Conservation (phyloP, 2,113 vertebrate species). For the Ammodytes marinus region DNA sequence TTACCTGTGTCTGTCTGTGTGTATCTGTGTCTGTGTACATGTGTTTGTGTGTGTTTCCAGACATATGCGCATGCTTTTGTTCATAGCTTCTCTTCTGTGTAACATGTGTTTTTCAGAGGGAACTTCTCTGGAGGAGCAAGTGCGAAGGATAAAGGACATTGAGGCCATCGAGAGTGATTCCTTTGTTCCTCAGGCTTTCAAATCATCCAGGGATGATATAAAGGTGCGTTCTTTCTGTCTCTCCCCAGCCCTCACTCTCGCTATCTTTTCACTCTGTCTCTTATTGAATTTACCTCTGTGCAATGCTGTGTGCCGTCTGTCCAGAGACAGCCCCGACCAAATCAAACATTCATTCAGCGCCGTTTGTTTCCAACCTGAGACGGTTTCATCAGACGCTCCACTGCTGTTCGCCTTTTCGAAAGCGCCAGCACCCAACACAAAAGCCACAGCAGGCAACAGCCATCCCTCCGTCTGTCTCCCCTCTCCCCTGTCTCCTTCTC, state of each 20-base stretch:
- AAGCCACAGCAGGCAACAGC: constrained; percentile 72
- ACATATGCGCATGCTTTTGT: constrained; percentile 56
- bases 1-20: constrained; percentile 36
- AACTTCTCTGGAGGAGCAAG: constrained; percentile 92
- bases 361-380: constrained; percentile 75
- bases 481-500: constrained; percentile 25
- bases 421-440: constrained; percentile 75
- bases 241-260: constrained; percentile 63
- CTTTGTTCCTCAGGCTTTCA: constrained; percentile 96
- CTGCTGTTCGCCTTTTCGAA: constrained; percentile 67
- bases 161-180: constrained; percentile 98
- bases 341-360: constrained; percentile 85
- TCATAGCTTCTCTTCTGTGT: constrained; percentile 57
- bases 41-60: background rate
- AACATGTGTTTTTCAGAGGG: constrained; percentile 87
- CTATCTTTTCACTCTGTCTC: constrained; percentile 73
- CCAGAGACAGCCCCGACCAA: constrained; percentile 80
- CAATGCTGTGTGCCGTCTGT: constrained; percentile 73
- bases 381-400: constrained; percentile 69
- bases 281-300: constrained; percentile 81
- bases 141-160: constrained; percentile 96
- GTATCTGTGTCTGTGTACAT: constrained; percentile 28
- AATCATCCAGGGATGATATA: constrained; percentile 93
- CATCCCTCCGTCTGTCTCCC: background rate
- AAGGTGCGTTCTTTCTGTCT: constrained; percentile 87